Evolutionary conservation across 2,797 vertebrate species (phyloP).

Genomic region (Bucorvus abyssinicus): DNA sequence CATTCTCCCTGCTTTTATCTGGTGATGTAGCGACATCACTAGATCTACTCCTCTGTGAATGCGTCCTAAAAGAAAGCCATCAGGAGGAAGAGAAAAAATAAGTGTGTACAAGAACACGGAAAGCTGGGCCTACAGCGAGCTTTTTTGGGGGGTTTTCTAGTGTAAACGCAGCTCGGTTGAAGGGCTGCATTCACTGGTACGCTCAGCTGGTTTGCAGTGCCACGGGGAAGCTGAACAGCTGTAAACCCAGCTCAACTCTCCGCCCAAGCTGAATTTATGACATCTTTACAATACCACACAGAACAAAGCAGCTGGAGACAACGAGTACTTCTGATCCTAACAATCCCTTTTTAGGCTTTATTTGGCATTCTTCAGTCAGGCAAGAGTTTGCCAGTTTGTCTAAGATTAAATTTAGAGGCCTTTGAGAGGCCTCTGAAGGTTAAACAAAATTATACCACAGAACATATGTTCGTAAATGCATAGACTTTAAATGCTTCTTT

Average conservation of each 20-base stretch:
- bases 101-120: not conserved
- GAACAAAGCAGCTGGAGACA: constrained; percentile 17
- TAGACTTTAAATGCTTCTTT: not conserved
- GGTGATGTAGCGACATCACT: not conserved
- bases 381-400: not conserved
- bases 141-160: not conserved
- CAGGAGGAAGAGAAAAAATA: not conserved
- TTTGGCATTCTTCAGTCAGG: constrained; percentile 16
- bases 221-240: not conserved
- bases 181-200: not conserved
- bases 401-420: constrained; percentile 19
- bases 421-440: constrained; percentile 11
- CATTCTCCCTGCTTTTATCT: not conserved
- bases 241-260: not conserved
- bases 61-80: not conserved
- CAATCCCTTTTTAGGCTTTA: not conserved
- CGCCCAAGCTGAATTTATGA: constrained; percentile 28
- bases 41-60: not conserved
- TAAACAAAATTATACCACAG: not conserved
- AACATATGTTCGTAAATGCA: constrained; percentile 25
- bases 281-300: not conserved
- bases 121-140: not conserved
- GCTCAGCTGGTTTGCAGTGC: not conserved
- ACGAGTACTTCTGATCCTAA: not conserved
- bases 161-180: not conserved